Evolutionary conservation across 2,888 invertebrate species (phyloP).

Genomic region (Adelphocoris suturalis): DNA sequence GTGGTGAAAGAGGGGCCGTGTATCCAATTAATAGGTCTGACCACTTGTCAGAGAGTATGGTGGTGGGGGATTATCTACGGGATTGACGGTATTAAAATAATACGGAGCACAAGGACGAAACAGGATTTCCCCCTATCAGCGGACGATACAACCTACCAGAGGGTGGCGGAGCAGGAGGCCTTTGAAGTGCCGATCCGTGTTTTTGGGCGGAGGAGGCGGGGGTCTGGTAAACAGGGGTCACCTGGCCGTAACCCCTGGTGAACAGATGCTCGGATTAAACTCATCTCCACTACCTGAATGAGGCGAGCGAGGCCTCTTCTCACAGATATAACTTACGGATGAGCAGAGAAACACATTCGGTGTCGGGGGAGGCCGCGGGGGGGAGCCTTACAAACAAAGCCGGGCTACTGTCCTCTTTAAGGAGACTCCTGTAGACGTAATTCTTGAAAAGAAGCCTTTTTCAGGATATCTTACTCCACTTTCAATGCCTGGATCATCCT

Average conservation of each 20-base stretch:
- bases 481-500: constrained; percentile 25
- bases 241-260: constrained; percentile 53
- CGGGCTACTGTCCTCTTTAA: constrained; percentile 54
- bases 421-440: constrained; percentile 48
- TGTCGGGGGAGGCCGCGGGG: background rate
- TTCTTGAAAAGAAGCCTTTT: constrained; percentile 50
- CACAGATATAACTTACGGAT: constrained; percentile 72
- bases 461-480: constrained; percentile 24
- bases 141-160: background rate
- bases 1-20: constrained; percentile 13
- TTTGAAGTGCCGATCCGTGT: constrained; percentile 65
- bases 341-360: constrained; percentile 68
- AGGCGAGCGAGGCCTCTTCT: constrained; percentile 56
- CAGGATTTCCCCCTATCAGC: background rate
- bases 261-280: constrained; percentile 71
- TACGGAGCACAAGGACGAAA: background rate
- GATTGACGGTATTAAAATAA: constrained; percentile 54
- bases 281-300: constrained; percentile 69
- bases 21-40: constrained; percentile 64
- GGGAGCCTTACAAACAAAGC: constrained; percentile 49
- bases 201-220: constrained; percentile 36
- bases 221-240: constrained; percentile 65
- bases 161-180: constrained; percentile 11
- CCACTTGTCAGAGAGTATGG: constrained; percentile 38
- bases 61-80: constrained; percentile 50